Conservation (phyloP, 2,888 invertebrate species). For the Theretra japonica region DNA sequence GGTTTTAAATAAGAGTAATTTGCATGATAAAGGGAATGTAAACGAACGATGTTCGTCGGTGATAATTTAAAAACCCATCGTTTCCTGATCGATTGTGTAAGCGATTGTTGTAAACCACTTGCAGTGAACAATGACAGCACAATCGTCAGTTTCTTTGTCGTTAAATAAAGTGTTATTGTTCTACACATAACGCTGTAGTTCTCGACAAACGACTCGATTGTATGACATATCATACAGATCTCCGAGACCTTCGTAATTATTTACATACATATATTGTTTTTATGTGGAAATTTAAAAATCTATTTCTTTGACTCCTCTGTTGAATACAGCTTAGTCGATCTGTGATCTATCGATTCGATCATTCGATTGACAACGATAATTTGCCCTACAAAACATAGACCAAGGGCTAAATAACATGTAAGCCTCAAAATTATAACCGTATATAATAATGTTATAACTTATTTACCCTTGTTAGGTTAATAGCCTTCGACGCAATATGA, state of each 20-base stretch:
- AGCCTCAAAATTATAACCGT: too few species aligned
- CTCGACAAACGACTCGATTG: constrained; percentile 1
- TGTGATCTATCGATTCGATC: too few species aligned
- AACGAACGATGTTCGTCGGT: background rate
- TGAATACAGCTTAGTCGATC: too few species aligned
- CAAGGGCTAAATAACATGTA: too few species aligned
- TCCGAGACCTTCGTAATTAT: background rate
- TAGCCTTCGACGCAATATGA: background rate
- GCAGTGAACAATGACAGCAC: constrained; percentile 39
- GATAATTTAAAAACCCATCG: constrained; percentile 43
- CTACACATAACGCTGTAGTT: constrained; percentile 28
- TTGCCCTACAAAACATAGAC: too few species aligned
- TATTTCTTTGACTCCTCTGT: background rate
- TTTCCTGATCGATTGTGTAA: constrained; percentile 48
- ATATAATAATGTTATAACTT: too few species aligned
- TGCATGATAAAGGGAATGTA: background rate
- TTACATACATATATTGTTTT: background rate
- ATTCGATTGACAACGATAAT: too few species aligned
- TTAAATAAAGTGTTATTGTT: constrained; percentile 53
- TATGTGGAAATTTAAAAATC: background rate
- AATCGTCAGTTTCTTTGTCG: constrained; percentile 53
- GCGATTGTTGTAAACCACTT: constrained; percentile 37
- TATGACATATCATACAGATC: background rate
- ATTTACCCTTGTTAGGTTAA: background rate
- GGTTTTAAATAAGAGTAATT: background rate